phyloP scores from a whole-genome alignment of 2,888 invertebrate genomes.

The Mellilla xanthometata region DNA sequence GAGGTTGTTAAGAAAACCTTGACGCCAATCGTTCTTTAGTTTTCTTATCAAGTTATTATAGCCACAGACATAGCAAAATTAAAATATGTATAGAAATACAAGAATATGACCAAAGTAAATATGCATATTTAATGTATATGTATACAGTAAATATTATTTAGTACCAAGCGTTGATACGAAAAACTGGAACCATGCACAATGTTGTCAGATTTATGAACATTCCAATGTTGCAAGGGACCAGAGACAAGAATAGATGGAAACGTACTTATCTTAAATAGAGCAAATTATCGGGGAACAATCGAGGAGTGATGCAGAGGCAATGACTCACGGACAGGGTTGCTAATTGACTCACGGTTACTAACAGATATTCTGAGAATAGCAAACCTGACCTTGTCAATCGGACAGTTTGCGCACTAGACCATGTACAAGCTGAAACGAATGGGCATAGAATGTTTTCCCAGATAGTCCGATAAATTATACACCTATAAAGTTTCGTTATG shows the following conservation, averaged over 20 bases:
- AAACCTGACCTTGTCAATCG: slow-evolving; percentile 65
- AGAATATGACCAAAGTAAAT: too few relatives aligned
- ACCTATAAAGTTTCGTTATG: too few relatives aligned
- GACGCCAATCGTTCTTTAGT: too few relatives aligned
- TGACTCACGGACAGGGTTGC: slow-evolving; percentile 53
- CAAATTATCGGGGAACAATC: slow-evolving; percentile 67
- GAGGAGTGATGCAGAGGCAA: slow-evolving; percentile 49
- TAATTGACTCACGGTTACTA: slow-evolving; percentile 67
- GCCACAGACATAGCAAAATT: too few relatives aligned
- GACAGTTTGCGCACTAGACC: slow-evolving; percentile 35
- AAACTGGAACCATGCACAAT: background rate
- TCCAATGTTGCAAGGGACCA: background rate
- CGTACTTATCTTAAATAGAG: slow-evolving; percentile 47
- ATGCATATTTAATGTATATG: too few relatives aligned
- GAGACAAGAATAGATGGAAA: slow-evolving; percentile 40
- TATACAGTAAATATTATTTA: too few relatives aligned
- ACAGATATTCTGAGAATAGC: slow-evolving; percentile 74
- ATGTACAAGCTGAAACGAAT: slow-evolving; percentile 9
- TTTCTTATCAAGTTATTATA: too few relatives aligned
- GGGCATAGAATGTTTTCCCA: too few relatives aligned
- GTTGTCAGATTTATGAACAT: background rate
- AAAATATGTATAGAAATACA: too few relatives aligned
- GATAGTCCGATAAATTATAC: too few relatives aligned
- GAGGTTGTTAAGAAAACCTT: too few relatives aligned
- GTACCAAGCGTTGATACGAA: background rate